Evolutionary conservation across 2,797 vertebrate species (phyloP).

Genomic region (Neosilurus hyrtlii): DNA sequence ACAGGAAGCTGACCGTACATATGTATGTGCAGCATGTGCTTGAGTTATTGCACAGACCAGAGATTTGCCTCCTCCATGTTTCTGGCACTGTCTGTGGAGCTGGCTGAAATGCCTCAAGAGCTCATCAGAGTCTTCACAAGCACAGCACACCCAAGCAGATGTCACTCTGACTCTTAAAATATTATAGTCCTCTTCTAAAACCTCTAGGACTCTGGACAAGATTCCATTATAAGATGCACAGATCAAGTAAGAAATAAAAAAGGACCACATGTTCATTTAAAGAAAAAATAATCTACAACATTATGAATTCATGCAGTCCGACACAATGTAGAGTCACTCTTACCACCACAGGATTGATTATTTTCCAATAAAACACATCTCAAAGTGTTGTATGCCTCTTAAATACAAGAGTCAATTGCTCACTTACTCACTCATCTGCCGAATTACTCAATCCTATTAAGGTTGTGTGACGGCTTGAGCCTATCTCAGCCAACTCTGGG

Average conservation of each 20-base stretch:
- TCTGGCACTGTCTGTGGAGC: constrained; percentile 27
- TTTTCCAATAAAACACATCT: not conserved
- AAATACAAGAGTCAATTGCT: not conserved
- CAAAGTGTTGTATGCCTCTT: not conserved
- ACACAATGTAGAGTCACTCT: not conserved
- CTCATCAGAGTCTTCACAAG: constrained; percentile 37
- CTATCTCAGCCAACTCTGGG: too few species aligned
- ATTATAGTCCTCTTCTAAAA: not conserved
- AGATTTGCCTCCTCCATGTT: constrained; percentile 35
- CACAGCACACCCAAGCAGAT: constrained; percentile 24
- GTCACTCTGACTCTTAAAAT: constrained; percentile 7
- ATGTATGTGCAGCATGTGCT: constrained; percentile 35
- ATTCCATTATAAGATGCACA: not conserved
- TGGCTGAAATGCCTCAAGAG: constrained; percentile 31
- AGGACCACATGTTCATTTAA: not conserved
- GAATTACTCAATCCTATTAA: too few species aligned
- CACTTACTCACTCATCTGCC: not conserved
- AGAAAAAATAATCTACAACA: not conserved
- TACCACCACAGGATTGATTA: not conserved
- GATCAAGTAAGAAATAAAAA: not conserved
- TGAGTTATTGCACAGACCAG: constrained; percentile 38
- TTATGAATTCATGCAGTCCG: not conserved
- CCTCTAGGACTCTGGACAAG: not conserved
- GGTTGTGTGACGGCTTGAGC: too few species aligned
- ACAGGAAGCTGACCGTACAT: constrained; percentile 16